Base-by-base conservation (phyloP, 2,113 vertebrate genomes). In the Embiotoca jacksoni region DNA sequence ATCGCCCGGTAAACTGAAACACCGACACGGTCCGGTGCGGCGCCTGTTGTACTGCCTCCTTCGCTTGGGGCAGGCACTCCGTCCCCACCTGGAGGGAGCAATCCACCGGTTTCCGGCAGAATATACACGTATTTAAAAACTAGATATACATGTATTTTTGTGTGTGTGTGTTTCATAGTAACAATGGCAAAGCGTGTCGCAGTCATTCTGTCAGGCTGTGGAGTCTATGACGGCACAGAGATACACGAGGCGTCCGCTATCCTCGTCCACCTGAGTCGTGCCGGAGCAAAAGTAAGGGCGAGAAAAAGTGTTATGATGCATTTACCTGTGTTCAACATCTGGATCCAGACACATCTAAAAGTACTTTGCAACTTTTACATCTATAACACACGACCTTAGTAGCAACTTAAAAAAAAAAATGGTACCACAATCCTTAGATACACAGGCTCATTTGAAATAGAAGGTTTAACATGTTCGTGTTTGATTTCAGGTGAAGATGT, bases 161-260 rank as follows among this genome's bases (percentile, higher is more conserved):
- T 44, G 41, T 58, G 2, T 68, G 8, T 81, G 23, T 82, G n/a
- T 86, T 74, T 81, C 9, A 49, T 2, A 91, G 92, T 36, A 85
- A 85, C 71, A 67, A 96, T 96, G 96, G 86, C 75, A 0, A 96
- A 95, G 90, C 71, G 88, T 53, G 96, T 96, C 74, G 96, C 96
- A 5, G 92, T 97, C 1, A 87, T 97, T 76, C 94, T 97, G 47
- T 90, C 96, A 0, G 96, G 96, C 60, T 97, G 96, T 1, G 96
- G 96, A 0, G 95, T 95, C 16, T 96, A 95, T 36, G 96, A 97
- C 0, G 96, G 96, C 54, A 96, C 94, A 1, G 96, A 97, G 88
- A 59, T 97, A 88, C 96, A 97, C 0, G 96, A 97, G 90, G 92
- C 95, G 1, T 96, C 96, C 0, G 96, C 96, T 0, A 71, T 96